Evolutionary conservation across 2,888 invertebrate species (phyloP), one percentile per base, ranked within the genome.

Genomic region (Byasa hedistus): DNA sequence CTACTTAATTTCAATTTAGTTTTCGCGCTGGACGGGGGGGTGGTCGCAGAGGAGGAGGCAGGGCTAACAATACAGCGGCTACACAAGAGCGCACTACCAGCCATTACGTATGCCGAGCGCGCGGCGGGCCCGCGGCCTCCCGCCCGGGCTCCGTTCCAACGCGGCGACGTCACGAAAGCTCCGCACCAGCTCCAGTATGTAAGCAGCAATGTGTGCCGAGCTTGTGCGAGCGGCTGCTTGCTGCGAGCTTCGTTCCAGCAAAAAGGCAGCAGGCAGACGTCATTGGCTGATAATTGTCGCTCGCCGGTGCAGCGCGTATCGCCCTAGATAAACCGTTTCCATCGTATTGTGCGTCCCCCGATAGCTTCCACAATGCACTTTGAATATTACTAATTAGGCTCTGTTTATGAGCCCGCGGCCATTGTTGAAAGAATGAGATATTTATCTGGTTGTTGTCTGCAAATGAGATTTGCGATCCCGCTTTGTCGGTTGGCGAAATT

Each of bases 371-470:
- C 89, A 90, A 90, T 89, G 89, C 89, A 85, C 85, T 84, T 81
- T 85, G 88, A 89, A 90, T 91, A 91, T 91, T 90, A 90, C 91
- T 91, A 91, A 91, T 91, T 91, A 91, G 91, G 87, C 84, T 79
- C 87, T 84, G 85, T 88, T 90, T 90, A 91, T 91, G 89, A 89
- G 84, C 81, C 39, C 61, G 81, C 82, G 83, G 81, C 89, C 89
- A 90, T 90, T 90, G 89, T 91, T 87, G 89, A 87, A 90, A 90
- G 89, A 89, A 86, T 86, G 84, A 89, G 90, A 91, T 90, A 86
- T 87, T 86, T 88, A 90, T 91, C 90, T 86, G 85, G 80, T 83
- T 83, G 84, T 87, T 85, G 88, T 87, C 87, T 84, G 87, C 88
- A 86, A 88, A 86, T 89, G 86, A 89, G 91, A 89, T 90, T 89